These are phyloP conservation scores for Aphidius gifuensis DNA, from an alignment of 1,140 invertebrate genomes.

Conservation along the genomic window DNA sequence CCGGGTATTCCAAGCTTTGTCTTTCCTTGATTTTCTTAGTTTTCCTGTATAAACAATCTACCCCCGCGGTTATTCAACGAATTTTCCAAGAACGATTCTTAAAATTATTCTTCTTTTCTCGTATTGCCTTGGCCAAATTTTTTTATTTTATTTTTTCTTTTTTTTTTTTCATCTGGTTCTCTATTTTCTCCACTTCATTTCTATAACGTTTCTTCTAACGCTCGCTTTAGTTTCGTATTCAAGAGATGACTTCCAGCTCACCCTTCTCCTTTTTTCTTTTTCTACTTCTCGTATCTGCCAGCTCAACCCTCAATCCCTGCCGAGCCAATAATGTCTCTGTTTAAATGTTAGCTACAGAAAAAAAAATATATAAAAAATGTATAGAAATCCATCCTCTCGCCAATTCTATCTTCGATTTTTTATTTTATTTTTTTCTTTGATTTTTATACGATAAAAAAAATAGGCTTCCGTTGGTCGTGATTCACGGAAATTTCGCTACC, in stretches of 20 bases:
- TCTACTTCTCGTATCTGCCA: not conserved
- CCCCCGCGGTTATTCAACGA: conserved; percentile 1
- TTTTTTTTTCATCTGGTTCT: conserved; percentile 5
- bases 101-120: conserved; percentile 16
- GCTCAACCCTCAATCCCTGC: conserved; percentile 1
- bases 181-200: conserved; percentile 5
- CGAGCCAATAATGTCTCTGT: conserved; percentile 27
- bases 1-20: conserved; percentile 15
- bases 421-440: not conserved
- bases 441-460: too few species aligned
- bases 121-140: not conserved
- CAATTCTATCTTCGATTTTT: conserved; percentile 7
- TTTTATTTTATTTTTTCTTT: not conserved
- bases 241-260: conserved; percentile 10
- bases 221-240: conserved; percentile 21
- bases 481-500: too few species aligned
- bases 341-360: conserved; percentile 21
- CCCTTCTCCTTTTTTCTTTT: not conserved
- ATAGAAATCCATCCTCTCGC: conserved; percentile 8
- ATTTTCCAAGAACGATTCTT: conserved; percentile 5
- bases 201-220: conserved; percentile 15
- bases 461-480: too few species aligned
- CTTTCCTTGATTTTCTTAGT: conserved; percentile 23
- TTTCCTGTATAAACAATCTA: conserved; percentile 23
- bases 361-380: conserved; percentile 10